phyloP scores from a whole-genome alignment of 2,113 vertebrate species.

The Melanotaenia duboulayi region DNA sequence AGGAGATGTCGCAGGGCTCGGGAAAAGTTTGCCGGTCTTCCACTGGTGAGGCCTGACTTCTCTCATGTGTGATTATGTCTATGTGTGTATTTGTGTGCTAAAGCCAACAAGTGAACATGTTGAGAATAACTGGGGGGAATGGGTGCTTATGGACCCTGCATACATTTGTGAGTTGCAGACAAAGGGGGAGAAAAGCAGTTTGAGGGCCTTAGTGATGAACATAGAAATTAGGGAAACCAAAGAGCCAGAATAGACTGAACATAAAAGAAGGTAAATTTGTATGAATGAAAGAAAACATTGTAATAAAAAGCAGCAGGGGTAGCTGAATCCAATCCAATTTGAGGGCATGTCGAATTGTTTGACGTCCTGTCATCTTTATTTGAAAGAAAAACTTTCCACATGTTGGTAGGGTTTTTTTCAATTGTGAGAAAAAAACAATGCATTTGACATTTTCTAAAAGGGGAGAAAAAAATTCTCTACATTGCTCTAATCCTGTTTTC shows the following conservation, averaged over 20 bases:
- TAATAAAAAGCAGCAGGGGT: not conserved
- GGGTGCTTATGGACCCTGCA: slow-evolving; percentile 55
- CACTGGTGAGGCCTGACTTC: slow-evolving; percentile 33
- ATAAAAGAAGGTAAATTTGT: slow-evolving; percentile 15
- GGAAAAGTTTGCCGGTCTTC: slow-evolving; percentile 55
- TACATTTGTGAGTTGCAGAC: slow-evolving; percentile 54
- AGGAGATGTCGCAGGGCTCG: slow-evolving; percentile 56
- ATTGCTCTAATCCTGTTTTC: slow-evolving; percentile 28
- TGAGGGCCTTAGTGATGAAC: slow-evolving; percentile 34
- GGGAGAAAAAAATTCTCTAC: not conserved
- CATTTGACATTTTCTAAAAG: slow-evolving; percentile 49
- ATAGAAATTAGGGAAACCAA: slow-evolving; percentile 27
- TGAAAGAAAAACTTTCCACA: slow-evolving; percentile 4
- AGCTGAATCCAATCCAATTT: slow-evolving; percentile 23
- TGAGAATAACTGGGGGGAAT: slow-evolving; percentile 63
- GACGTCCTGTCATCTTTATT: slow-evolving; percentile 18
- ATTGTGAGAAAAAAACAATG: slow-evolving; percentile 44
- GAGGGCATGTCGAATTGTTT: slow-evolving; percentile 2
- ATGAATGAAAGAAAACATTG: slow-evolving; percentile 3
- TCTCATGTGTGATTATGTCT: slow-evolving; percentile 12
- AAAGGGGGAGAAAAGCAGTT: slow-evolving; percentile 46
- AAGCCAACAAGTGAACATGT: slow-evolving; percentile 62
- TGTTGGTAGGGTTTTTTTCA: slow-evolving; percentile 5
- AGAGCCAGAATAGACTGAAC: not conserved
- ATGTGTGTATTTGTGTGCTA: slow-evolving; percentile 26